phyloP scores from a whole-genome alignment of 2,113 vertebrate genomes.

The Hippocampus comes region DNA sequence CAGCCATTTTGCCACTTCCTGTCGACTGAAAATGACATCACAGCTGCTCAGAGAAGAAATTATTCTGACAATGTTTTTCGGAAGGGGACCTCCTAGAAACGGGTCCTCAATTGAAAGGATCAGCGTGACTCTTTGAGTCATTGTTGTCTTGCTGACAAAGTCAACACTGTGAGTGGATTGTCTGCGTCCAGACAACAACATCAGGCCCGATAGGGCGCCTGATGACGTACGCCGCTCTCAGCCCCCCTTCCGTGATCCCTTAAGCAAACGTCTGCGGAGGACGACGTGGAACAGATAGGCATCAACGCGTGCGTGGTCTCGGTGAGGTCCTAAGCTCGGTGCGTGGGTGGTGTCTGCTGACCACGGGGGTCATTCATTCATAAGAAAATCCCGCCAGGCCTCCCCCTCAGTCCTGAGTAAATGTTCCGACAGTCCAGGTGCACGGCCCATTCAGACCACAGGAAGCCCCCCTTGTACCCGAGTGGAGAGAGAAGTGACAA shows the following conservation, averaged over 20 bases:
- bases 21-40: too few relatives aligned
- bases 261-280: conserved; percentile 18
- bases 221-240: too few relatives aligned
- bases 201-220: conserved; percentile 61
- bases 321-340: conserved; percentile 41
- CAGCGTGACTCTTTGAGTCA: conserved; percentile 19
- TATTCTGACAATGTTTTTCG: neutral
- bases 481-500: conserved; percentile 44
- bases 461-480: conserved; percentile 58
- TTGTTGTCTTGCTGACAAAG: conserved; percentile 48
- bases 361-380: conserved; percentile 70
- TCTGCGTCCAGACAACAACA: conserved; percentile 50
- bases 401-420: conserved; percentile 54
- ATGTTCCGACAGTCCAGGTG: conserved; percentile 72
- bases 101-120: conserved; percentile 5
- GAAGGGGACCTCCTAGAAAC: neutral
- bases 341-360: conserved; percentile 60
- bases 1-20: too few relatives aligned
- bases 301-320: conserved; percentile 23
- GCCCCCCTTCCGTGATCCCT: conserved; percentile 22
- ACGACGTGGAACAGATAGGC: neutral
- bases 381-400: conserved; percentile 51
- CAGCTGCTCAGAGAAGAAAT: neutral
- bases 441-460: conserved; percentile 64
- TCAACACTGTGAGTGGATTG: conserved; percentile 52